Percentiles rank a stretch among this genome's conserved stretches.
These are phyloP conservation scores for Pyrgilauda ruficollis DNA, from an alignment of 2,113 vertebrate species.

Conservation along the genomic window DNA sequence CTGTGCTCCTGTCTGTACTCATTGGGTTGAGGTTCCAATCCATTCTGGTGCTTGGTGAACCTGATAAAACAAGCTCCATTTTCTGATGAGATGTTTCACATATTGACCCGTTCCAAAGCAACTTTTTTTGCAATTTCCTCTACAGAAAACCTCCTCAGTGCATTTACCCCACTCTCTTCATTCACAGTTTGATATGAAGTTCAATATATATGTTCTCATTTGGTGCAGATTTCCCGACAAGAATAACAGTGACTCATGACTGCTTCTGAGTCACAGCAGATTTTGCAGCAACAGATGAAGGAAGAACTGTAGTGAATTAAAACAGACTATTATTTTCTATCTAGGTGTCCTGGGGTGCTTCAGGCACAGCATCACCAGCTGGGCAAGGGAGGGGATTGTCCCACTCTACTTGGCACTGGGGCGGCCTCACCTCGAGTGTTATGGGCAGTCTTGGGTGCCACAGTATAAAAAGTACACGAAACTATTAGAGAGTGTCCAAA, in stretches of 20 bases:
- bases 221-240: background rate
- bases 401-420: fast-evolving
- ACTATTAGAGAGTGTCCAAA: background rate
- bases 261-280: background rate
- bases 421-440: fast-evolving
- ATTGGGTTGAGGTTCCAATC: background rate
- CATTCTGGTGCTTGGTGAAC: background rate
- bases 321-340: background rate
- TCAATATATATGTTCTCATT: background rate
- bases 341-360: background rate
- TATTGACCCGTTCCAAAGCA: background rate
- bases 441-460: background rate
- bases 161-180: background rate
- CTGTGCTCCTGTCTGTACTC: background rate
- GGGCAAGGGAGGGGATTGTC: background rate
- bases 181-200: background rate
- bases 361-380: background rate
- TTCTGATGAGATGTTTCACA: background rate
- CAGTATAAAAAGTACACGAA: background rate
- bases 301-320: background rate
- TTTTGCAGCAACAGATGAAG: background rate
- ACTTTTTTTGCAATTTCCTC: background rate
- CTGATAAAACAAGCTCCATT: background rate
- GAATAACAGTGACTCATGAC: background rate
- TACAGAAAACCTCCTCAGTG: background rate